A percentile compares a stretch with the other conserved stretches of the same genome.
Conservation (phyloP, 2,797 vertebrate species). For the Decapterus maruadsi region DNA sequence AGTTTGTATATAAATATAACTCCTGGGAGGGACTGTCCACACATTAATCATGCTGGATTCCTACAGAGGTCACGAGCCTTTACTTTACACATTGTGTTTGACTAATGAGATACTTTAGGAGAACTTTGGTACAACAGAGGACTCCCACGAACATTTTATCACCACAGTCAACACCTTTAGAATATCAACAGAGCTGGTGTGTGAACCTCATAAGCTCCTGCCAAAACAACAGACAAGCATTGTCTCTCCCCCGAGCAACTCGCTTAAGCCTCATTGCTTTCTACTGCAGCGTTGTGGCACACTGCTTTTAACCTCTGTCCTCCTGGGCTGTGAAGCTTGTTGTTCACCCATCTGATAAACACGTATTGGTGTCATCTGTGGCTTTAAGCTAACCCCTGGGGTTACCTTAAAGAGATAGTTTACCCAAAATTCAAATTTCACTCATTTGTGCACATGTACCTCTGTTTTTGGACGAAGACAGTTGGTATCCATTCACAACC, state of each 20-base stretch:
- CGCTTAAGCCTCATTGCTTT: constrained; percentile 66
- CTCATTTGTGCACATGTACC: too few species aligned
- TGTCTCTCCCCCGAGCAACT: constrained; percentile 39
- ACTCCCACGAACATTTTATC: background rate
- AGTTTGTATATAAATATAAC: too few species aligned
- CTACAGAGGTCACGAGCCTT: too few species aligned
- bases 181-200: constrained; percentile 13
- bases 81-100: background rate
- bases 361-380: constrained; percentile 73
- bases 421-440: too few species aligned
- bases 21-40: too few species aligned
- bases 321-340: constrained; percentile 57
- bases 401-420: too few species aligned
- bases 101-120: background rate
- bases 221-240: constrained; percentile 43
- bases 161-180: constrained; percentile 21
- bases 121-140: background rate
- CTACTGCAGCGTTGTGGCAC: constrained; percentile 27
- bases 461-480: too few species aligned
- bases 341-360: constrained; percentile 75
- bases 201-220: constrained; percentile 35
- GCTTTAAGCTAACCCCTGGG: constrained; percentile 20
- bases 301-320: constrained; percentile 50
- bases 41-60: too few species aligned
- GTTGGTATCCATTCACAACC: too few species aligned